A percentile compares a stretch with the other conserved stretches of the same genome.
Evolutionary conservation across 2,888 invertebrate genomes (phyloP).

Genomic region (Slavum lentiscoides): DNA sequence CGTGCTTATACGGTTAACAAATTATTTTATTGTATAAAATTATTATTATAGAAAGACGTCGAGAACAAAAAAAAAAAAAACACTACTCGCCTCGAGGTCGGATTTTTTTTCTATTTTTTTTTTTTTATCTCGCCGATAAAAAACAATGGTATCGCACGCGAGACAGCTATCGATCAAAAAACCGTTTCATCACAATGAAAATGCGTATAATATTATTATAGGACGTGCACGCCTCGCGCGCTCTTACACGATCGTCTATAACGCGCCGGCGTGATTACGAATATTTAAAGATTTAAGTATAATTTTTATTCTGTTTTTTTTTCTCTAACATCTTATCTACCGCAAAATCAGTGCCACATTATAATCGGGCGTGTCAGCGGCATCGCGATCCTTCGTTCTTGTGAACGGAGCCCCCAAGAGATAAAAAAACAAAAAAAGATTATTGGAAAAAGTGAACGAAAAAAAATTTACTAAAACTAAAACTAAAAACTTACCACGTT

Average conservation of each 20-base stretch:
- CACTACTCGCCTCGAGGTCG: not conserved
- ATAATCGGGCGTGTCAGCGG: too few species aligned
- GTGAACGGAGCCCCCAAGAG: too few species aligned
- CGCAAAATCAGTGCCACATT: too few species aligned
- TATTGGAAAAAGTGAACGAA: too few species aligned
- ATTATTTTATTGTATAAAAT: too few species aligned
- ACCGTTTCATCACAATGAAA: constrained; percentile 27
- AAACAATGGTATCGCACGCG: constrained; percentile 16
- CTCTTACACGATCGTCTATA: not conserved
- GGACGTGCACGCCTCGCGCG: not conserved
- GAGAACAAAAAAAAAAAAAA: not conserved
- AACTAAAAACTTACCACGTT: too few species aligned
- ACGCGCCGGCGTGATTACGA: not conserved
- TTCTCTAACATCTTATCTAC: not conserved
- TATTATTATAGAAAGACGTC: not conserved
- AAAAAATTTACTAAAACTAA: too few species aligned
- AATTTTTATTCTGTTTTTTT: not conserved
- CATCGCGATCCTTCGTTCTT: too few species aligned
- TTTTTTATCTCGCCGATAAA: constrained; percentile 15
- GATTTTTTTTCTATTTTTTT: not conserved
- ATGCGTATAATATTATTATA: too few species aligned
- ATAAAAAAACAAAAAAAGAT: too few species aligned
- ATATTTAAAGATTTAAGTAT: not conserved
- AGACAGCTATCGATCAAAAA: constrained; percentile 27
- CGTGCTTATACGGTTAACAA: not conserved